phyloP scores from a whole-genome alignment of 2,888 invertebrate genomes.

The Micoletzkya japonica region DNA sequence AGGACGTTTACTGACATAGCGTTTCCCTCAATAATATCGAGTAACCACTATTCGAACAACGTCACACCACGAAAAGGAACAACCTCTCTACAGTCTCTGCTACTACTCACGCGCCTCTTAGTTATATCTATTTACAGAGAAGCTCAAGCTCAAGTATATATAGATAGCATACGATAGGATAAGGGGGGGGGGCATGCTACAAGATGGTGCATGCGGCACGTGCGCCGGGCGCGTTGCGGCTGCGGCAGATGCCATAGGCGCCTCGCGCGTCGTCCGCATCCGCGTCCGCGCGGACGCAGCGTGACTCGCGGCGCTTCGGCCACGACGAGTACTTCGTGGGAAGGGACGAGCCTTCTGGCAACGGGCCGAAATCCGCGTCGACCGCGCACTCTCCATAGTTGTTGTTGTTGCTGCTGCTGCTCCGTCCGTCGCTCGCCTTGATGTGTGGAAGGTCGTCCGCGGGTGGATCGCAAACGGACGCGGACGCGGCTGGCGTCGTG shows the following conservation, averaged over 20 bases:
- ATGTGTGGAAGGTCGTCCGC: neutral
- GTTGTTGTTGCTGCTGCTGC: too few relatives aligned
- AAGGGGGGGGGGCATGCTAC: too few relatives aligned
- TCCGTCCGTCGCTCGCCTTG: too few relatives aligned
- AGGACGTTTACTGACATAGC: too few relatives aligned
- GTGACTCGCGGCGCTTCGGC: constrained; percentile 21
- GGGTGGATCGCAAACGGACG: neutral
- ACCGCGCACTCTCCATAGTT: neutral
- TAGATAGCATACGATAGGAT: too few relatives aligned
- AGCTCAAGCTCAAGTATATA: too few relatives aligned
- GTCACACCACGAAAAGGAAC: too few relatives aligned
- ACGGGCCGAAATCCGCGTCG: neutral
- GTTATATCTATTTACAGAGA: too few relatives aligned
- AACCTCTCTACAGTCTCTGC: too few relatives aligned
- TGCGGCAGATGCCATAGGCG: constrained; percentile 16
- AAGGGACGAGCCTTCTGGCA: neutral
- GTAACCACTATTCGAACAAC: too few relatives aligned
- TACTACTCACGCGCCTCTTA: too few relatives aligned
- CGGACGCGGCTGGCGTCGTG: neutral
- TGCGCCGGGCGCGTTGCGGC: constrained; percentile 22
- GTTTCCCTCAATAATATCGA: too few relatives aligned
- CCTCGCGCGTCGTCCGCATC: neutral
- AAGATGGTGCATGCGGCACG: constrained; percentile 15
- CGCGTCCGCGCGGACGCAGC: constrained; percentile 1
- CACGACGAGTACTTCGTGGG: constrained; percentile 23